Base-by-base conservation (phyloP, 2,113 vertebrate genomes). In the Crotalus viridis region DNA sequence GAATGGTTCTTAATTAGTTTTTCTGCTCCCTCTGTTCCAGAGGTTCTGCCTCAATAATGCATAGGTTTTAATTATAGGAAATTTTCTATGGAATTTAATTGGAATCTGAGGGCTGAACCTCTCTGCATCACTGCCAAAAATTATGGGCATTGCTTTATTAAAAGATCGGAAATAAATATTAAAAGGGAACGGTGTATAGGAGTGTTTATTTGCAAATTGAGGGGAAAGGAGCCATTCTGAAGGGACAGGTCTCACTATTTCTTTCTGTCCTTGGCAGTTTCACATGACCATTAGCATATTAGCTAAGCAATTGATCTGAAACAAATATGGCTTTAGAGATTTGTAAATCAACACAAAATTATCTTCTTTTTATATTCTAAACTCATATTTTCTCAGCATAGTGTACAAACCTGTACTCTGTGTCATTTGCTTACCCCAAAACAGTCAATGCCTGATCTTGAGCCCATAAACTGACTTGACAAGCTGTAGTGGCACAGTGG, bases 41-140 rank as follows among this genome's bases (percentile, higher is more conserved):
- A 74, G 87, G 88, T 24, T 17, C 56, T 89, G 5, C 90, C 92
- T 93, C 81, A 52, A 74, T 92, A 91, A 94, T 93, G 87, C 64
- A 81, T 87, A 87, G 94, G 56, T 46, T 90, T 94, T 96, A 93
- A 91, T 93, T 94, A 90, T 56, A 88, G 54, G 19, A 91, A 94
- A 74, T 90, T 90, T 91, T 87, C 92, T 85, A 26, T 88, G 57
- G 55, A 56, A 93, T 93, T 95, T 96, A 95, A 95, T 94, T 26
- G 90, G 61, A 64, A 94, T 10, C 61, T 28, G 28, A 52, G 43
- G 1, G 22, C 91, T 21, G 3, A 86, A 43, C 92, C 43, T 28
- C 93, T 90, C 15, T 81, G 69, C 28, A 59, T 56, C 51, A 10
- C 57, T 87, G 85, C 54, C 0, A 55, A 61, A 90, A 91, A 93